Evolutionary conservation across 2,888 invertebrate genomes (phyloP).

Genomic region (Drosophila silvestris): DNA sequence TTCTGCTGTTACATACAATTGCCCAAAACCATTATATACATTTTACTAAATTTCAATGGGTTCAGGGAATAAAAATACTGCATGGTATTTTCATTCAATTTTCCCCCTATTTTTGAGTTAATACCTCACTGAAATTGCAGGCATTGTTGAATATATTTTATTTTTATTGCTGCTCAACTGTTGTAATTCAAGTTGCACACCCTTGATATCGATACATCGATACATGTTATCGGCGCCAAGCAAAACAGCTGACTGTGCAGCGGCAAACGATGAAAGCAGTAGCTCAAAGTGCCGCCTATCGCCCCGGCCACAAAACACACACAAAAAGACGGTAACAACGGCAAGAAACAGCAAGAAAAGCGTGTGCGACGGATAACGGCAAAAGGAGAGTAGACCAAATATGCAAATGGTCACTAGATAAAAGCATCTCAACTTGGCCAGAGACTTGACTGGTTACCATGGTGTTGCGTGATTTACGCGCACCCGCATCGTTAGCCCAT

Average conservation of each 20-base stretch:
- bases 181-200: neutral
- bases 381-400: conserved; percentile 32
- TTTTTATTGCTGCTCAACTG: neutral
- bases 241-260: neutral
- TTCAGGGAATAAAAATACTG: neutral
- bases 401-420: conserved; percentile 52
- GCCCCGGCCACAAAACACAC: conserved; percentile 18
- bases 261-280: conserved; percentile 22
- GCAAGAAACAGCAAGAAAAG: conserved; percentile 25
- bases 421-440: conserved; percentile 19
- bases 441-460: conserved; percentile 36
- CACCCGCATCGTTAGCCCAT: conserved; percentile 28
- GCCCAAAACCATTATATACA: too few species aligned
- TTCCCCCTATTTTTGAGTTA: neutral
- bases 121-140: neutral
- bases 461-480: conserved; percentile 68
- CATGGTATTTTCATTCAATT: neutral
- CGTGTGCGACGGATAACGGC: conserved; percentile 26
- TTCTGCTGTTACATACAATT: neutral
- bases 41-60: neutral
- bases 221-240: neutral
- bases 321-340: conserved; percentile 20
- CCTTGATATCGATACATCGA: neutral
- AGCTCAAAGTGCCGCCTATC: conserved; percentile 41
- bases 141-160: neutral